Base-by-base conservation (phyloP, 2,797 vertebrate genomes). In the Lycodopsis pacificus region DNA sequence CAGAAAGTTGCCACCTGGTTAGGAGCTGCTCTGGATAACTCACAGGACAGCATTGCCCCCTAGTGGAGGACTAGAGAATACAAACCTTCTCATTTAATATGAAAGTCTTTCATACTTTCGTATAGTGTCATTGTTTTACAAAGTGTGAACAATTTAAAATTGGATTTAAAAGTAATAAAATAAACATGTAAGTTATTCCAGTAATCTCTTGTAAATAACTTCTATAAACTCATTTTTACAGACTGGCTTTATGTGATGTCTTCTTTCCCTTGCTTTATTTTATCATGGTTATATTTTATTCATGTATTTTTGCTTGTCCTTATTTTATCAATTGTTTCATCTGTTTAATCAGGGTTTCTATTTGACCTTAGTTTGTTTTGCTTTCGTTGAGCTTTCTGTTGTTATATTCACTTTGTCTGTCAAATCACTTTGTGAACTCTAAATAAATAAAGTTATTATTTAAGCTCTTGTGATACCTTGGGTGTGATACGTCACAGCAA, bases 31-130 rank as follows among this genome's bases (percentile, higher is more conserved):
- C 5, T 25, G 27, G 19, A 42, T 17, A 30, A 56, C 65, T 53
- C 4, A 34, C 17, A 67, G 49, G 27, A 40, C 66, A 67, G 9
- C 57, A 87, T 76, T 88, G 81, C 80, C 79, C 80, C 65, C 90
- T 79, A 71, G 70, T 88, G 92, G 86, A 72, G 10, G 1, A 68
- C 2, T 1, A 7, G 58, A 64, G 22, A 20, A 34, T 10, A 66
- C 22, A 76, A 76, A 20, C 13, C 15, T 4, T 36, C 25, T 11
- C 13, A n/a, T 30, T 34, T 15, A 5, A 48, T 12, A 62, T 65
- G 0, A 1, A 34, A 56, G 0, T 13, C 0, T 34, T 4, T 40
- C 20, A 48, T 10, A n/a, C 14, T 70, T 2, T 53, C 14, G 46
- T 7, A 1, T 7, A 15, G 12, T 27, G 25, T n/a, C 8, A 22